Evolutionary conservation across 2,888 invertebrate species (phyloP), one percentile per base, ranked within the genome.

Genomic region (Sinodicranocentrus sp.): DNA sequence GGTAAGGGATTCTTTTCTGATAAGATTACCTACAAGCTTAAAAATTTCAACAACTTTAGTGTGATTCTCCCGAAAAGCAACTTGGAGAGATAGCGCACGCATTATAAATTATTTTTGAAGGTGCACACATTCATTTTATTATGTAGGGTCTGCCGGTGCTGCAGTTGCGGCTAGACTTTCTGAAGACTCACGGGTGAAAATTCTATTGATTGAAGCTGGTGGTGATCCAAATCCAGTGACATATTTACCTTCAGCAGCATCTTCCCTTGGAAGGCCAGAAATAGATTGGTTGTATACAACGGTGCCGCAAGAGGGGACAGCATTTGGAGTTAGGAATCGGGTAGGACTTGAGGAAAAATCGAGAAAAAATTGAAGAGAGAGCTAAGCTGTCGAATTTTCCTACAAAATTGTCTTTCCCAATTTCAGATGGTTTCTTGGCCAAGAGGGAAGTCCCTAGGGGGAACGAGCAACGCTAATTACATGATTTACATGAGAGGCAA

Each of bases 401-500:
- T n/a, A n/a, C n/a, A n/a, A n/a, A n/a, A n/a, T n/a, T n/a, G n/a
- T n/a, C n/a, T n/a, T n/a, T n/a, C n/a, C n/a, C n/a, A n/a, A n/a
- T n/a, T n/a, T n/a, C n/a, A n/a, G n/a, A n/a, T n/a, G n/a, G n/a
- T n/a, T 33, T 33, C 10, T 33, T 33, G 33, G 3, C 33, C 10
- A n/a, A n/a, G n/a, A n/a, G 78, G 78, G 1, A 57, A 48, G 17
- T 2, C 26, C 3, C 23, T 70, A 2, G 78, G 78, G 1, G 82
- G 82, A 10, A 39, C 44, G 15, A 73, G 73, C 48, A 26, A 19
- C n/a, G 21, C 23, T 0, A 82, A 82, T 25, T 72, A 43, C 13
- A 48, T 73, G 59, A 28, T 73, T 6, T 82, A 82, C 68, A 57
- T 57, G n/a, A 90, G 94, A 89, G 95, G 95, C n/a, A 94, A 95